Percentiles rank a stretch among this genome's conserved stretches.
These are phyloP conservation scores for Spizaetus ornatus DNA, from an alignment of 2,113 vertebrate species.

Conservation along the genomic window DNA sequence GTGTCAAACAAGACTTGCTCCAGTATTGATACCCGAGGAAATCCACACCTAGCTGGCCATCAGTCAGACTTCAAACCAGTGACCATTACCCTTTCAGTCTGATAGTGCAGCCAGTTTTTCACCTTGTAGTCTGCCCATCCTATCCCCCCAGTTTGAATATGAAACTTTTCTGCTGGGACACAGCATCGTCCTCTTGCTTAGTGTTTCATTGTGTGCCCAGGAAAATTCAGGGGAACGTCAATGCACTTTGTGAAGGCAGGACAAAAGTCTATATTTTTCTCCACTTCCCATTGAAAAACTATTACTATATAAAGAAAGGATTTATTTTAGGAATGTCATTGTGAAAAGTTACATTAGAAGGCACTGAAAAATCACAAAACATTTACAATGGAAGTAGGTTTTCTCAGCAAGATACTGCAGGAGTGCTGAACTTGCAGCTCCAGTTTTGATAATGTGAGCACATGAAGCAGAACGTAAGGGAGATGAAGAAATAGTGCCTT, in stretches of 20 bases:
- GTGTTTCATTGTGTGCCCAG: background rate
- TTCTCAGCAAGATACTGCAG: conserved; percentile 1
- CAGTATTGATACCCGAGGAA: background rate
- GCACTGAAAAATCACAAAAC: background rate
- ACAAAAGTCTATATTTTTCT: background rate
- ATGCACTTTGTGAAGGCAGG: background rate
- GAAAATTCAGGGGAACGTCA: background rate
- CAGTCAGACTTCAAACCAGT: background rate
- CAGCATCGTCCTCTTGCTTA: background rate
- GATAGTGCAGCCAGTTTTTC: background rate
- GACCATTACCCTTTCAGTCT: background rate
- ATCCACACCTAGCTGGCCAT: background rate
- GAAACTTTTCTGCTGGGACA: background rate
- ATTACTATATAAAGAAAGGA: background rate
- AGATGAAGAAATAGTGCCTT: background rate
- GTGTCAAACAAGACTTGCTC: background rate
- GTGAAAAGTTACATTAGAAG: conserved; percentile 3
- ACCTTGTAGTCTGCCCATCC: background rate
- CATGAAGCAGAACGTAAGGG: background rate
- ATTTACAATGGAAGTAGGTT: conserved; percentile 2
- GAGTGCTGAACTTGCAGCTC: background rate
- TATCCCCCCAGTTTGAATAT: background rate
- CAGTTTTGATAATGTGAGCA: background rate
- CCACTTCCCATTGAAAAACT: background rate
- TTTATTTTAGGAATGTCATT: conserved; percentile 44